Percentiles rank a stretch among this genome's conserved stretches.
phyloP scores from a whole-genome alignment of 2,888 invertebrate genomes.

The Hypercompe scribonia region DNA sequence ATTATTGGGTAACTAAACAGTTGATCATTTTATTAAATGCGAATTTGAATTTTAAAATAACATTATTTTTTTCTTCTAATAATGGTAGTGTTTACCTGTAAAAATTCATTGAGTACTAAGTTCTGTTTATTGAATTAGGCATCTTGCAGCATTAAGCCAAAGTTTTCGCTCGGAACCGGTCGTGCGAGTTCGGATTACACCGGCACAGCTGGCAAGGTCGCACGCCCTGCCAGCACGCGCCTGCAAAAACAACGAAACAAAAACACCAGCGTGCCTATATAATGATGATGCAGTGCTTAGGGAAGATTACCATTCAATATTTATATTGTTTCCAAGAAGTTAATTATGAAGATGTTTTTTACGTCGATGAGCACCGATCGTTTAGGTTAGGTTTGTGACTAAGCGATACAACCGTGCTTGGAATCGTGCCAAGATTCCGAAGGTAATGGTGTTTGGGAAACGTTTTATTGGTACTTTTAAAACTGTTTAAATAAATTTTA shows the following conservation, averaged over 20 bases:
- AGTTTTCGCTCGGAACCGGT: slow-evolving; percentile 71
- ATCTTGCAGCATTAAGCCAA: slow-evolving; percentile 31
- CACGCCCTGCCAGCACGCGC: slow-evolving; percentile 66
- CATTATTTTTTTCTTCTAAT: slow-evolving; percentile 29
- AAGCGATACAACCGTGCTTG: slow-evolving; percentile 44
- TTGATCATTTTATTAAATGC: slow-evolving; percentile 30
- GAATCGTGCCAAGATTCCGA: slow-evolving; percentile 46
- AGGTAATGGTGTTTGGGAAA: slow-evolving; percentile 35
- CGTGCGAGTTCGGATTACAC: slow-evolving; percentile 72
- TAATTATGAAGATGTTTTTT: slow-evolving; percentile 21
- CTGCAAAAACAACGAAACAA: slow-evolving; percentile 75
- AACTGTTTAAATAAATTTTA: slow-evolving; percentile 21
- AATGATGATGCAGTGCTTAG: slow-evolving; percentile 68
- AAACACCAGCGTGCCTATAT: slow-evolving; percentile 66
- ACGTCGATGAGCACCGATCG: slow-evolving; percentile 21
- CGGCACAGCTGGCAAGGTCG: slow-evolving; percentile 82
- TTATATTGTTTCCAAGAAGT: slow-evolving; percentile 35
- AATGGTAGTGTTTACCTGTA: slow-evolving; percentile 54
- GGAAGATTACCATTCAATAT: slow-evolving; percentile 46
- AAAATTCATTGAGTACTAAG: slow-evolving; percentile 75
- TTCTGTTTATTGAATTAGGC: slow-evolving; percentile 72
- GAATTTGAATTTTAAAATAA: background rate
- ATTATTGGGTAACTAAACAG: slow-evolving; percentile 13
- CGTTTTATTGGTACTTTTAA: slow-evolving; percentile 33
- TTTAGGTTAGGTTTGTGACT: slow-evolving; percentile 28